Evolutionary conservation across 64 coral and sea anemone genomes (phyloP).

Genomic region (Porites lutea): DNA sequence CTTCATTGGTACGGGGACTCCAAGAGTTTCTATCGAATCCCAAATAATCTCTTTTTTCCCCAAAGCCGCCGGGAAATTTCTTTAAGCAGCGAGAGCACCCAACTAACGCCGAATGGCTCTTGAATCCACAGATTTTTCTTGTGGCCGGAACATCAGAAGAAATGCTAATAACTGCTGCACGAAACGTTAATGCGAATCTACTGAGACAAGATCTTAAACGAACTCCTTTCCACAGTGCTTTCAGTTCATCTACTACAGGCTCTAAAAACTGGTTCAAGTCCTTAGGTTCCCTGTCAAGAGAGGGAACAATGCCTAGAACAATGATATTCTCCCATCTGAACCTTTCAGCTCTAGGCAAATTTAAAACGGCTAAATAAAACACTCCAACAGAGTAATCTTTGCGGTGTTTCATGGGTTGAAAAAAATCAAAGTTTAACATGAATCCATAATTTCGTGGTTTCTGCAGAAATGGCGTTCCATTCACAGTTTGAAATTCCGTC

Average conservation of each 20-base stretch:
- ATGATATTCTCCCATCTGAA: constrained; percentile 34
- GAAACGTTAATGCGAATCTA: constrained; percentile 42
- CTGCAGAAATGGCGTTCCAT: constrained; percentile 9
- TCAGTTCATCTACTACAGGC: constrained; percentile 49
- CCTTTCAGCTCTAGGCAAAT: constrained; percentile 10
- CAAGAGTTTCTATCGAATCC: constrained; percentile 40
- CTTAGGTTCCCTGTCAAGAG: constrained; percentile 12
- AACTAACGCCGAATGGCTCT: constrained; percentile 8
- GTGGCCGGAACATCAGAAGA: constrained; percentile 40
- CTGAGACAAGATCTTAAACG: not conserved
- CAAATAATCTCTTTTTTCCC: constrained; percentile 49
- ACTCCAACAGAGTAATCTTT: constrained; percentile 6
- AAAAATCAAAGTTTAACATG: constrained; percentile 52
- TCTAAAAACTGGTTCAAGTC: constrained; percentile 38
- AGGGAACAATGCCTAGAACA: constrained; percentile 27
- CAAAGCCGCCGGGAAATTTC: constrained; percentile 22
- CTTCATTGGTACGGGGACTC: constrained; percentile 25
- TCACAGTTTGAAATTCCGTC: constrained; percentile 25
- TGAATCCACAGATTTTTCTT: constrained; percentile 36
- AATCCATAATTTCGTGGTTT: constrained; percentile 35
- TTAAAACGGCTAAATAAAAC: not conserved
- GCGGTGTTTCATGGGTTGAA: constrained; percentile 29
- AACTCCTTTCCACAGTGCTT: constrained; percentile 55
- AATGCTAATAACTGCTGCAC: constrained; percentile 26
- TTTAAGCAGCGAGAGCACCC: constrained; percentile 43